Evolutionary conservation across 2,113 vertebrate species (phyloP).

Genomic region (Parus major): DNA sequence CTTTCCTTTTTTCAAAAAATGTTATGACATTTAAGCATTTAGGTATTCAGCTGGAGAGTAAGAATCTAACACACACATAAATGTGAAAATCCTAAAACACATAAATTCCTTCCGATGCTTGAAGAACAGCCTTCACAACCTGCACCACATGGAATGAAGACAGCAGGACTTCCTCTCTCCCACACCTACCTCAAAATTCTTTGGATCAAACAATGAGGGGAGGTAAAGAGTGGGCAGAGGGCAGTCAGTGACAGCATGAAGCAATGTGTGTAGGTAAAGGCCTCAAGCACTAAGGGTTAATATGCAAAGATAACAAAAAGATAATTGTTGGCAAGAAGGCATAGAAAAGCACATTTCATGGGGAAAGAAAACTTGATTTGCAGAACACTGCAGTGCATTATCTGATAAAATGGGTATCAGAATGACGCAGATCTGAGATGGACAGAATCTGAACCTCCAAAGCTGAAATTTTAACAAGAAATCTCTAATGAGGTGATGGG

Average conservation of each 20-base stretch:
- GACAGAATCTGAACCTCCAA: not conserved
- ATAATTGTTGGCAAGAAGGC: not conserved
- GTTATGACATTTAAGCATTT: not conserved
- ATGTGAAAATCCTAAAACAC: not conserved
- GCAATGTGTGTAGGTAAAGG: not conserved
- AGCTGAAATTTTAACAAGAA: slow-evolving; percentile 34
- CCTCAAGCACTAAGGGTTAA: not conserved
- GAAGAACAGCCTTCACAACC: not conserved
- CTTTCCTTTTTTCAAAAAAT: not conserved
- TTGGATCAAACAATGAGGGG: not conserved
- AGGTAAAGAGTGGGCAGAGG: not conserved
- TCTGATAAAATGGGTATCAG: not conserved
- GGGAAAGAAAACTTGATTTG: not conserved
- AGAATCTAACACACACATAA: not conserved
- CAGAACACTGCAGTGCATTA: not conserved
- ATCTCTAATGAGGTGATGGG: not conserved
- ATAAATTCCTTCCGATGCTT: not conserved
- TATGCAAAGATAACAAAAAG: not conserved
- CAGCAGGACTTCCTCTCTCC: not conserved
- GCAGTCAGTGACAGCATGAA: rapidly evolving
- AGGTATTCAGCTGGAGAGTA: not conserved
- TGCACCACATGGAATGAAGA: not conserved
- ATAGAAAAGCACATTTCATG: not conserved
- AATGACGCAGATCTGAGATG: not conserved
- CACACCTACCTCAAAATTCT: not conserved